Evolutionary conservation across 2,113 vertebrate species (phyloP).

Genomic region (Rhea pennata): DNA sequence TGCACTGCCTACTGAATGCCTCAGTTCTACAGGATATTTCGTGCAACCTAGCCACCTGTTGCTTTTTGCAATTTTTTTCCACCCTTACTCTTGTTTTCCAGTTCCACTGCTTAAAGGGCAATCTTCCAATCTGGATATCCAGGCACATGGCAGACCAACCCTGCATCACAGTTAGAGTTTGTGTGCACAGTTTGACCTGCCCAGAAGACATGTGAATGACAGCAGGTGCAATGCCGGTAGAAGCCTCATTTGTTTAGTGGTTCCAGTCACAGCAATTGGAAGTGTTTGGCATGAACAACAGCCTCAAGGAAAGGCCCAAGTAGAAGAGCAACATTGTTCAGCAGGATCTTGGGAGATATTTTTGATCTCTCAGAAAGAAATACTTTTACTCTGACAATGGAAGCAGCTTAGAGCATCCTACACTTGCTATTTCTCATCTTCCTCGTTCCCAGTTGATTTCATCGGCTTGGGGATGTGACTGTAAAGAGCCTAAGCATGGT

Average conservation of each 20-base stretch:
- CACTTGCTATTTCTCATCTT: neutral
- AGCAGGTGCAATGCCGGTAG: neutral
- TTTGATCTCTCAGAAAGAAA: neutral
- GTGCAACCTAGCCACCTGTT: conserved; percentile 13
- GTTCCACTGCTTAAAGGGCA: neutral
- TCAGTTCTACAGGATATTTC: neutral
- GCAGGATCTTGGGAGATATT: neutral
- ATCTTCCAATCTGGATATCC: neutral
- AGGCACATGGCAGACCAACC: neutral
- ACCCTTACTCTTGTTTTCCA: conserved; percentile 1
- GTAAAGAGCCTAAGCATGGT: neutral
- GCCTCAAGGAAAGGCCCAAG: neutral
- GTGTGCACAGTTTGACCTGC: neutral
- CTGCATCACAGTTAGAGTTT: neutral
- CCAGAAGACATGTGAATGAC: fast-evolving
- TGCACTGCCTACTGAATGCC: neutral
- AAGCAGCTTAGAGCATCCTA: neutral
- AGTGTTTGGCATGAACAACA: neutral
- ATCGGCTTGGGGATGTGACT: too few relatives aligned
- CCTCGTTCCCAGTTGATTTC: neutral
- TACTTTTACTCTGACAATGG: neutral
- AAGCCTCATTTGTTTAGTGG: neutral
- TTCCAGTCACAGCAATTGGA: neutral
- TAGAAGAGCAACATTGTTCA: neutral
- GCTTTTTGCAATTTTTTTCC: neutral